A percentile compares a stretch with the other conserved stretches of the same genome.
phyloP scores from a whole-genome alignment of 2,113 vertebrate species.

The Leptosomus discolor region DNA sequence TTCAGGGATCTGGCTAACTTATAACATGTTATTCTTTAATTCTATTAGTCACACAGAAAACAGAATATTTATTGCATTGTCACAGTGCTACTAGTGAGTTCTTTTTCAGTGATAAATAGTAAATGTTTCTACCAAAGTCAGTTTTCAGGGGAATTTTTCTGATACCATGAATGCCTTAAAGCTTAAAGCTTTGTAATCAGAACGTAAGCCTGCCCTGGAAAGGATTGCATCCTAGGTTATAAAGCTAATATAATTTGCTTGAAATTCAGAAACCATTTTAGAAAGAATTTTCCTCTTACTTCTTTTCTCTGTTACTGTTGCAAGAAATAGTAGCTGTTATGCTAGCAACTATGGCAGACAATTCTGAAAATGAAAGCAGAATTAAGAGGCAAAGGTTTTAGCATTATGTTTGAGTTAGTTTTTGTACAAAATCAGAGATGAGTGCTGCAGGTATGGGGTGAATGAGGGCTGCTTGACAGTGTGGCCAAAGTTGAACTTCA shows the following conservation, averaged over 20 bases:
- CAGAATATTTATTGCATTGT: background rate
- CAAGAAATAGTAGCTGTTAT: background rate
- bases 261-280: background rate
- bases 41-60: background rate
- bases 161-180: background rate
- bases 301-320: background rate
- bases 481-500: background rate
- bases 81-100: background rate
- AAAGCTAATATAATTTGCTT: background rate
- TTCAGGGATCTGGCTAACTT: background rate
- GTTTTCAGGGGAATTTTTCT: background rate
- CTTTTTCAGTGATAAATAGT: background rate
- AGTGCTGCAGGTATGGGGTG: background rate
- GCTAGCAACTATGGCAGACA: background rate
- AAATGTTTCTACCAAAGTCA: background rate
- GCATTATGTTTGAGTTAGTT: background rate
- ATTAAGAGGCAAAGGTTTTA: background rate
- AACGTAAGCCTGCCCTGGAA: background rate
- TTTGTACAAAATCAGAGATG: background rate
- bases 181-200: background rate
- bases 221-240: background rate
- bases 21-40: background rate
- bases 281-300: background rate
- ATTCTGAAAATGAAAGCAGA: background rate
- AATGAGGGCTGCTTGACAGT: background rate